These are phyloP conservation scores for Bombus difficillimus DNA, from an alignment of 1,140 invertebrate species.

Conservation along the genomic window DNA sequence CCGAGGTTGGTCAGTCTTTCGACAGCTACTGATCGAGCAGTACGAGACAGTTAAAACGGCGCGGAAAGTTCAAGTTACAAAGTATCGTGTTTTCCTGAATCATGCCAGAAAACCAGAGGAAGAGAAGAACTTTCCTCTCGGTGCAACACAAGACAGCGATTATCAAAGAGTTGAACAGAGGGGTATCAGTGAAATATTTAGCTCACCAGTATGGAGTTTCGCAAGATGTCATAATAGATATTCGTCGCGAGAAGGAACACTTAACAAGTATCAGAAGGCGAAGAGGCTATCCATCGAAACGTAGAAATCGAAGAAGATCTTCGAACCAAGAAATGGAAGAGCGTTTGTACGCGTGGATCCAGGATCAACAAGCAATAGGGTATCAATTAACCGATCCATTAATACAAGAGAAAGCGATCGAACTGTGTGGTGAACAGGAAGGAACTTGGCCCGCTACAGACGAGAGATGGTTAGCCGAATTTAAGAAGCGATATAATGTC, in stretches of 20 bases:
- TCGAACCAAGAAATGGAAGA: background rate
- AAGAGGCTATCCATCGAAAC: too few species aligned
- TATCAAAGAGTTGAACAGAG: background rate
- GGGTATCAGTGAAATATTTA: background rate
- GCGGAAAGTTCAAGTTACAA: background rate
- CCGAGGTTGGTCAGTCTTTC: background rate
- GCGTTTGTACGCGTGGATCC: background rate
- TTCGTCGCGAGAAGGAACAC: background rate
- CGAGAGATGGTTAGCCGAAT: too few species aligned
- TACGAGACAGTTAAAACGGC: background rate
- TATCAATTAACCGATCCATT: background rate
- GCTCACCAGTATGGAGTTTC: background rate
- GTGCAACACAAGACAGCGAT: background rate
- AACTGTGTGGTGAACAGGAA: background rate
- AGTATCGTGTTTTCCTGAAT: background rate
- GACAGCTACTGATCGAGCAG: too few species aligned
- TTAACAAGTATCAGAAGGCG: background rate
- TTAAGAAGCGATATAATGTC: too few species aligned
- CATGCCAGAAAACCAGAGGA: fast-evolving
- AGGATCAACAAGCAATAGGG: background rate
- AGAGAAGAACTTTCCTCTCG: background rate
- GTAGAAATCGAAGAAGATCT: background rate
- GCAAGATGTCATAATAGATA: background rate
- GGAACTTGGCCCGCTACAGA: background rate
- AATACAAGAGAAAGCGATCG: background rate